Base-by-base conservation (phyloP, 1,140 invertebrate genomes). In the Microplitis mediator region DNA sequence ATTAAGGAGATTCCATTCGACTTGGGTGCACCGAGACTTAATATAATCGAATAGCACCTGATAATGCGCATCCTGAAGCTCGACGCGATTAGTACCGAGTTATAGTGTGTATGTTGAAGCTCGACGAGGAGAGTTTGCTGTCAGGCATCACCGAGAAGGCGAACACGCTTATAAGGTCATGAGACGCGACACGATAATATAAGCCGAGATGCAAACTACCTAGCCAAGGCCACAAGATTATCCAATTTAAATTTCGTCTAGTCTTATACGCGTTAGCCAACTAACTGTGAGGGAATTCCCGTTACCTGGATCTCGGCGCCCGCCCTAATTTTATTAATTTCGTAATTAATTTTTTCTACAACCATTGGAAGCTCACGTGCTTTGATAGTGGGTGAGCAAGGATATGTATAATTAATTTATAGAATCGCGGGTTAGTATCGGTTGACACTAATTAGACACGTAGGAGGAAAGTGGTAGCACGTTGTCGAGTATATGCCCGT, bases 211-310 rank as follows among this genome's bases (percentile, higher is more conserved):
- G 39, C 50, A 52, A 67, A 54, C 51, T 67, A 11, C 3, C 50
- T 51, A 32, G 50, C 34, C 65, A 52, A 67, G 50, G 32, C 65
- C 65, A 14, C 65, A 67, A 67, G 50, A 67, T 67, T 67, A 67
- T 67, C 65, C 65, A 67, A 67, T 67, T 67, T 67, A 67, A 67
- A 67, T 67, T 67, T 67, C 39, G 11, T 16, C 63, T 4, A 36
- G 63, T 65, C 36, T 65, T 16, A 45, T 51, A 65, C 63, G 63
- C 65, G 52, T 52, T 67, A 67, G 31, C 52, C 45, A 67, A 67
- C 45, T 67, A 54, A 34, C 65, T 67, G 65, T 16, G 54, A 67
- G 50, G 65, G 65, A 67, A 67, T 67, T 67, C 50, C 31, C 65
- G 13, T 14, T 64, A 6, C 65, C 50, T 32, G 13, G 50, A 65